Evolutionary conservation across 2,888 invertebrate genomes (phyloP).

Genomic region (Eupeodes latifasciatus): DNA sequence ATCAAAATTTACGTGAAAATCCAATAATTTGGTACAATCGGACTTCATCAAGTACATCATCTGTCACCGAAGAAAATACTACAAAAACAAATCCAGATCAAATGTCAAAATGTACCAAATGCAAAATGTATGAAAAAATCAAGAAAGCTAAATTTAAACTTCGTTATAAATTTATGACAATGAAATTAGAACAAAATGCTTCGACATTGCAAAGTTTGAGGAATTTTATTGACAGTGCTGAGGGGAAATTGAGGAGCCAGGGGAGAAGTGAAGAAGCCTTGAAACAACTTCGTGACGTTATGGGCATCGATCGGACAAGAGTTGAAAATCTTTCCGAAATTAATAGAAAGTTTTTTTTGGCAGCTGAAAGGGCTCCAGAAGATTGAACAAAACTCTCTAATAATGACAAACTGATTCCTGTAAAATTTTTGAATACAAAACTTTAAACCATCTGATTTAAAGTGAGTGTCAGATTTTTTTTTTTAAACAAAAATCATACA

Average conservation of each 20-base stretch:
- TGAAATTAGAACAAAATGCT: conserved; percentile 79
- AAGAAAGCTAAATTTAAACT: conserved; percentile 81
- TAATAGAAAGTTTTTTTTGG: conserved; percentile 9
- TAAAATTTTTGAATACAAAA: background rate
- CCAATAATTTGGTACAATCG: conserved; percentile 81
- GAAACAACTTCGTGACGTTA: conserved; percentile 78
- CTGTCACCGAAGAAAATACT: conserved; percentile 3
- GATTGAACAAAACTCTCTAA: background rate
- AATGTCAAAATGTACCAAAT: conserved; percentile 81
- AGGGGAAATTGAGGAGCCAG: conserved; percentile 78
- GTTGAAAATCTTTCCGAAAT: conserved; percentile 43
- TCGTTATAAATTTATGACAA: conserved; percentile 80
- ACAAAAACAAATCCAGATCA: conserved; percentile 77
- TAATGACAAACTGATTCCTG: background rate
- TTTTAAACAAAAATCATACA: no score
- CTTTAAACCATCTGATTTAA: background rate
- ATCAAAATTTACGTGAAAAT: conserved; percentile 80
- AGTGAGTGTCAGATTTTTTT: background rate
- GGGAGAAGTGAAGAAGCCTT: conserved; percentile 78
- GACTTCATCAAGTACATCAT: conserved; percentile 45
- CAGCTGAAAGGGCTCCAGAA: background rate
- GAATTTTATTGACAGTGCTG: conserved; percentile 80
- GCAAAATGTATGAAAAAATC: conserved; percentile 81
- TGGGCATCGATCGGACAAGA: conserved; percentile 77
- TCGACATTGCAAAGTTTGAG: conserved; percentile 78